Conservation (phyloP, 2,797 vertebrate species). For the Scarus forsteni region DNA sequence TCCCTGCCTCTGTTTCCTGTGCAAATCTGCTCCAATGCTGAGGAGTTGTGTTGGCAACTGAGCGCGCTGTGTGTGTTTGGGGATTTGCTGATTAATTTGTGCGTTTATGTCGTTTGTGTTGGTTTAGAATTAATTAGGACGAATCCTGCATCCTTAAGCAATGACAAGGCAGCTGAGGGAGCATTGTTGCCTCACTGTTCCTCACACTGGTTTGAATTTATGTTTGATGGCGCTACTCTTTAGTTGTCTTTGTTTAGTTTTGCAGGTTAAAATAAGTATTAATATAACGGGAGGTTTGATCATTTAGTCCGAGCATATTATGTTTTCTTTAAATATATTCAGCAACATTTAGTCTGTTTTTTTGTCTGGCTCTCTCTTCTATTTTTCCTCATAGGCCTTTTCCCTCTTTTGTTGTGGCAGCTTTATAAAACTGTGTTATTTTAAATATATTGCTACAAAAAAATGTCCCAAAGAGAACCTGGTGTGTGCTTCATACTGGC, state of each 20-base stretch:
- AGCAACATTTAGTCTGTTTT: background rate
- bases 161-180: slow-evolving; percentile 49
- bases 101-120: slow-evolving; percentile 67
- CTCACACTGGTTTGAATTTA: slow-evolving; percentile 12
- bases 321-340: too few relatives aligned
- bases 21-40: slow-evolving; percentile 63
- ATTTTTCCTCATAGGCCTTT: background rate
- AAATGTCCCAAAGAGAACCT: background rate
- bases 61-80: slow-evolving; percentile 44
- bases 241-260: background rate
- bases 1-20: slow-evolving; percentile 73
- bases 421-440: background rate
- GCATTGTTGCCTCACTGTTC: slow-evolving; percentile 53
- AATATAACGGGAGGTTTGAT: too few relatives aligned
- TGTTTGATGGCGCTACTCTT: background rate
- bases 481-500: background rate
- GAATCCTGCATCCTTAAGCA: slow-evolving; percentile 43
- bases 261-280: slow-evolving; percentile 3
- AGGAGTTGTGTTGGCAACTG: slow-evolving; percentile 67
- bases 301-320: too few relatives aligned
- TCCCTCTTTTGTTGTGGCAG: background rate
- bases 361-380: background rate
- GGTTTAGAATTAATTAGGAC: slow-evolving; percentile 52
- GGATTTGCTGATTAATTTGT: slow-evolving; percentile 75
- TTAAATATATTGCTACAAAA: background rate